A percentile compares a stretch with the other conserved stretches of the same genome.
Conservation (phyloP, 2,888 invertebrate species). For the Stegophylla sp. region DNA sequence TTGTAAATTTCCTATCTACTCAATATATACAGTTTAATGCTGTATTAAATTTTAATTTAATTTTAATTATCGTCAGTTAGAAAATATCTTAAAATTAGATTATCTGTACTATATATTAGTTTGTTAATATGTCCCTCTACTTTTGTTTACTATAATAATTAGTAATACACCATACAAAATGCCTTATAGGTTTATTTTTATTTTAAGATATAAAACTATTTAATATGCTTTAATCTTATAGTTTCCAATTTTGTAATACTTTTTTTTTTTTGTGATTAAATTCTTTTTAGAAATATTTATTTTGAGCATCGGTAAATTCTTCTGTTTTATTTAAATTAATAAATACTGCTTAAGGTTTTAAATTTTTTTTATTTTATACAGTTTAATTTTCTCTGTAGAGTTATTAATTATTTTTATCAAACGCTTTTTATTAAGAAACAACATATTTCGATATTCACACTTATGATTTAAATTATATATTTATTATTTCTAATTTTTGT, state of each 20-base stretch:
- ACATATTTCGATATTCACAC: too few species aligned
- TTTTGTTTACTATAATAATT: slow-evolving; percentile 6
- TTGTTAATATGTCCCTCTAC: slow-evolving; percentile 2
- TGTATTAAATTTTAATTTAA: slow-evolving; percentile 19
- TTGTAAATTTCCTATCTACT: slow-evolving; percentile 8
- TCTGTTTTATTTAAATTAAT: too few species aligned
- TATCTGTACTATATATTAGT: slow-evolving; percentile 2
- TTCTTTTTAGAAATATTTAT: slow-evolving; percentile 23
- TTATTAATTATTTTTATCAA: too few species aligned
- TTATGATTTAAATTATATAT: too few species aligned
- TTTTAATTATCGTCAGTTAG: slow-evolving; percentile 21
- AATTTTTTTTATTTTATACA: too few species aligned
- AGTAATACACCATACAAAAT: slow-evolving; percentile 5
- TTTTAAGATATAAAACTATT: not conserved
- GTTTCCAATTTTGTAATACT: slow-evolving; percentile 36
- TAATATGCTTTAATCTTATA: slow-evolving; percentile 15
- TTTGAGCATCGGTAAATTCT: slow-evolving; percentile 6
- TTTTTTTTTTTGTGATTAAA: slow-evolving; percentile 42
- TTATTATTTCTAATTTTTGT: too few species aligned
- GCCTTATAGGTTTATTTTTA: not conserved
- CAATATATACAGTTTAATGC: slow-evolving; percentile 14
- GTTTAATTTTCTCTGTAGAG: too few species aligned
- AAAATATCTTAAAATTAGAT: not conserved
- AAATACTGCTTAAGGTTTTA: too few species aligned
- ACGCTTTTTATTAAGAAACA: too few species aligned